Base-by-base conservation (phyloP, 1,140 invertebrate genomes). In the Chionoecetes opilio region DNA sequence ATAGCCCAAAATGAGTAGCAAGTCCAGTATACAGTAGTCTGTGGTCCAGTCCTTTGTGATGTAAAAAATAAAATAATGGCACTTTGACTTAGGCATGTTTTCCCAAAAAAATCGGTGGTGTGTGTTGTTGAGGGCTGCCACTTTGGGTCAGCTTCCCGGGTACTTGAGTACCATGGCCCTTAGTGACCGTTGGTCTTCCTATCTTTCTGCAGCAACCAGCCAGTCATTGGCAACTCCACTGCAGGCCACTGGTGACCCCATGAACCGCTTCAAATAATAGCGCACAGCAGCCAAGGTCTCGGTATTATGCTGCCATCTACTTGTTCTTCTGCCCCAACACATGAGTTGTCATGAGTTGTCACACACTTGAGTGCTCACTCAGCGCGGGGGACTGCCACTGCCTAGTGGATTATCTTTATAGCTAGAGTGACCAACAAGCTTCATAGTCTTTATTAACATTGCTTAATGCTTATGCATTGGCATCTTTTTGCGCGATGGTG, bases 221-320 rank as follows among this genome's bases (percentile, higher is more conserved):
- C 82, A 91, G 82, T 86, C 93, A 38, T 35, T 91, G 93, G 88
- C 89, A 91, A 35, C 82, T 35, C 82, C 63, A 89, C 82, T 46
- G 88, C 93, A 91, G 93, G 88, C 89, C 89, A 91, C 41, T 91
- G 75, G 93, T 82, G 82, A 86, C 38, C 88, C 63, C 89, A 82
- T 94, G 93, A 94, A 53, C 93, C 82, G 38, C 63, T 53, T 84
- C 93, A 85, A 37, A 94, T 94, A 94, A 89, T 94, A 94, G 93
- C 88, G 63, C 93, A 89, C 37, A 94, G 75, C 93, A 46, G 91
- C 93, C 93, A 63, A 88, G 93, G 89, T 91, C 89, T 89, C 93
- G 93, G 93, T 94, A 94, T 94, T 94, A 94, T 94, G 93, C 93
- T 41, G 93, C 91, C 93, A 94, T 94, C 93, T 84, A 94, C 93